A percentile compares a stretch with the other conserved stretches of the same genome.
Evolutionary conservation across 2,888 invertebrate species (phyloP).

Genomic region (Drosophila pseudotalamancana): DNA sequence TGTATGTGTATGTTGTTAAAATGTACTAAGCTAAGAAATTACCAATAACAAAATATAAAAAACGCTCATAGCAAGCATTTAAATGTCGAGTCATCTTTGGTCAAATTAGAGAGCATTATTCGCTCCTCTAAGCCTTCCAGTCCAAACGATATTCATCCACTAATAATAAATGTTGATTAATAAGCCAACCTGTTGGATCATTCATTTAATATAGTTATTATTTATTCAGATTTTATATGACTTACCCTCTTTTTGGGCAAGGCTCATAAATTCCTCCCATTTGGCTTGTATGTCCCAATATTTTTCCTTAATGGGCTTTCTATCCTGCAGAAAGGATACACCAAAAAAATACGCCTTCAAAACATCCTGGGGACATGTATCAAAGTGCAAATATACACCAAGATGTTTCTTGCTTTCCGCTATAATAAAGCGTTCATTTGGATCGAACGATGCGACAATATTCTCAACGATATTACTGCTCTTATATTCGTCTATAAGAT

Average conservation of each 20-base stretch:
- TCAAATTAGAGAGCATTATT: slow-evolving; percentile 10
- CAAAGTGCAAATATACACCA: slow-evolving; percentile 84
- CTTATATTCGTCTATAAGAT: slow-evolving; percentile 83
- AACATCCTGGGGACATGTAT: slow-evolving; percentile 83
- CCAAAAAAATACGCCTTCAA: slow-evolving; percentile 84
- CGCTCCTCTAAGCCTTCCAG: slow-evolving; percentile 81
- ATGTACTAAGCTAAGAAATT: slow-evolving; percentile 21
- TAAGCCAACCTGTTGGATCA: slow-evolving; percentile 86
- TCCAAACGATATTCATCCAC: slow-evolving; percentile 87
- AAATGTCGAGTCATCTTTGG: slow-evolving; percentile 28
- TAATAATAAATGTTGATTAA: slow-evolving; percentile 86
- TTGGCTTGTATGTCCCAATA: slow-evolving; percentile 85
- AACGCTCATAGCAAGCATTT: slow-evolving; percentile 44
- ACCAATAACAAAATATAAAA: slow-evolving; percentile 22
- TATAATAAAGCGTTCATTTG: slow-evolving; percentile 84
- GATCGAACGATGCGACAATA: slow-evolving; percentile 84
- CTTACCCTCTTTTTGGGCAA: slow-evolving; percentile 84
- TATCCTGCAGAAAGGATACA: slow-evolving; percentile 84
- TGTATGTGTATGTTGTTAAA: slow-evolving; percentile 17
- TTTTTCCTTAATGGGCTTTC: slow-evolving; percentile 84
- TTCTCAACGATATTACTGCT: slow-evolving; percentile 83
- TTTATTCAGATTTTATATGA: background rate
- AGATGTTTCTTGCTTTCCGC: slow-evolving; percentile 83
- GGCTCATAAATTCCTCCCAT: slow-evolving; percentile 85
- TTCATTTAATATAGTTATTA: background rate